Base-by-base conservation (phyloP, 2,113 vertebrate genomes). In the Chaenocephalus aceratus region DNA sequence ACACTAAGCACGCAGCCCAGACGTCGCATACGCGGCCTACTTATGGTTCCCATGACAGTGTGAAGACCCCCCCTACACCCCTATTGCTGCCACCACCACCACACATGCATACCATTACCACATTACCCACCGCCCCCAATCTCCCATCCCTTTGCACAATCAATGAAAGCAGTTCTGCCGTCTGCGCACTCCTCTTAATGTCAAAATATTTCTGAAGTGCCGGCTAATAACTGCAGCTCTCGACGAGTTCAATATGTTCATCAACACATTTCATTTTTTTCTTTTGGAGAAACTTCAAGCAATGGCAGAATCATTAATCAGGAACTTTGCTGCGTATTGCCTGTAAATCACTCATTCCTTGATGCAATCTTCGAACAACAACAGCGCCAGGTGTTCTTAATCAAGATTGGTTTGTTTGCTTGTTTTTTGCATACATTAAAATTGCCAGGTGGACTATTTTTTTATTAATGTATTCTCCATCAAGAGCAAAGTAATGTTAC, bases 381-480 rank as follows among this genome's bases (percentile, higher is more conserved):
- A 36, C 85, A 65, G 66, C 6, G 10, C 77, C 92, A 91, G 89
- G 87, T 89, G 84, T 82, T 82, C 52, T 69, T 91, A 85, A 91
- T 91, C 83, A 87, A 85, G 70, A 88, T 75, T 54, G 75, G 82
- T 86, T 90, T 92, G 81, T 90, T 81, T 79, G 73, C 74, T 88
- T 83, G 70, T 61, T 76, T 72, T 65, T 60, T 87, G 91, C 84
- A 86, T 86, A 84, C 82, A 87, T 91, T 91, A 85, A 67, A 80
- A 82, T 48, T 75, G 73, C 80, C 93, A 91, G 88, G 87, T 93
- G 93, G 72, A 83, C 80, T 54, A 53, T 56, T 89, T 85, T 88
- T 83, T 80, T 75, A 79, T 88, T 88, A 87, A 87, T 90, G 84
- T 77, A 77, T 83, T 85, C 84, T 89, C 78, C 74, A 72, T 88